Base-by-base conservation (phyloP, 2,113 vertebrate species). In the Rhinolophus sinicus region DNA sequence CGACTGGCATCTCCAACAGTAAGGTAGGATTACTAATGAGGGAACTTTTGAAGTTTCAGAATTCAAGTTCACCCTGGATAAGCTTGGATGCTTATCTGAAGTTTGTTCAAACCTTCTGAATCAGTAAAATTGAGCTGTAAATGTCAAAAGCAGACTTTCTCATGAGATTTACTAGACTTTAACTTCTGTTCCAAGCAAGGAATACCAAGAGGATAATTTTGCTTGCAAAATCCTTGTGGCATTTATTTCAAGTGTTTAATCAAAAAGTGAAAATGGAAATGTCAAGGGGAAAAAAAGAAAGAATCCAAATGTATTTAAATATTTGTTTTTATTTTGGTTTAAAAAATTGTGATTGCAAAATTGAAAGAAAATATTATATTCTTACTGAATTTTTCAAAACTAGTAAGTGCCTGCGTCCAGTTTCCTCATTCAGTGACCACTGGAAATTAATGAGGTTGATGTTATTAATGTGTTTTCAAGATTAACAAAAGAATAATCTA, bases 101-200 rank as follows among this genome's bases (percentile, higher is more conserved):
- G 72, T 84, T 95, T 90, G 95, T 93, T 96, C 77, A 97, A 85
- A 94, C 26, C 54, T 92, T 93, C 60, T 78, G 72, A 92, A 95
- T 88, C 8, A 13, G 88, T 58, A 96, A 94, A 93, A 95, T 75
- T 40, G 85, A 97, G 72, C 75, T 88, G 67, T 95, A 97, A 97
- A 97, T 95, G 92, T 96, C 85, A 96, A 54, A 90, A 77, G 14
- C 81, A 97, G 72, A 58, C 73, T 91, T 96, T 88, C 73, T 95
- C 56, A 15, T 47, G 54, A 95, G 65, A 97, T 96, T 97, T 95
- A 92, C 26, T 64, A 47, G 76, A 67, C 30, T 93, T 85, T 78
- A 90, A 69, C 62, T 94, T 93, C 65, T 94, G 16, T 78, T 93
- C 33, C 60, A 92, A 85, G 80, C 19, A 35, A 88, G 16, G 64